Base-by-base conservation (phyloP, 2,797 vertebrate genomes). In the Arnoldichthys spilopterus region DNA sequence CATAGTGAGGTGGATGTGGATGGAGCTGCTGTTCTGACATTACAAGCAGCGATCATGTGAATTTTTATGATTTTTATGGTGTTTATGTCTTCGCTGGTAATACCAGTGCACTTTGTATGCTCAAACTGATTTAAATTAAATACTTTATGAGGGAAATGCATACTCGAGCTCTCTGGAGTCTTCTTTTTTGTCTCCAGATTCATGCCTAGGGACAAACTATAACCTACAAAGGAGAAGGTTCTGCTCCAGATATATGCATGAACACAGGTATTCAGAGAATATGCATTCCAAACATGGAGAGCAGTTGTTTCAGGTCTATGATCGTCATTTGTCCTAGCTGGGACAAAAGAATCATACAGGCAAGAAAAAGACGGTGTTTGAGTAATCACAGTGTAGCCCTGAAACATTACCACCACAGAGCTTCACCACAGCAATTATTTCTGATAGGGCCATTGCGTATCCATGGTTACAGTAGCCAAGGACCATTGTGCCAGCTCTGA, bases 381-480 rank as follows among this genome's bases (percentile, higher is more conserved):
- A 81, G 62, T 69, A 74, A 73, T 78, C 22, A 61, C 45, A 72
- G 54, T 22, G 24, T 43, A 69, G 47, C 34, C 72, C 47, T 30
- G 37, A 67, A 64, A 59, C 58, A 76, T 69, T 69, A 76, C 73
- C 18, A 62, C 69, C 18, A 62, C 69, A 20, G 28, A 73, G 13
- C 37, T 43, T 30, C 63, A 76, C n/a, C 47, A 59, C 24, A 76
- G 62, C 69, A 79, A 72, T 82, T 45, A 63, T 59, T 82, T 72
- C 74, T 73, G 79, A 82, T 69, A 49, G 16, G 34, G 40, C 68
- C 77, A 47, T 49, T 45, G 47, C 3, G 32, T 84, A 76, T 79
- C 77, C 83, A 79, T 82, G 73, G 76, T 54, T 72, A 76, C 72
- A 49, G 22, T 51, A 24, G 12, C 68, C n/a, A 32, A 18, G 28